Percentiles rank a stretch among this genome's conserved stretches.
phyloP scores from a whole-genome alignment of 2,888 invertebrate species.

The Heteromyza rotundicornis region DNA sequence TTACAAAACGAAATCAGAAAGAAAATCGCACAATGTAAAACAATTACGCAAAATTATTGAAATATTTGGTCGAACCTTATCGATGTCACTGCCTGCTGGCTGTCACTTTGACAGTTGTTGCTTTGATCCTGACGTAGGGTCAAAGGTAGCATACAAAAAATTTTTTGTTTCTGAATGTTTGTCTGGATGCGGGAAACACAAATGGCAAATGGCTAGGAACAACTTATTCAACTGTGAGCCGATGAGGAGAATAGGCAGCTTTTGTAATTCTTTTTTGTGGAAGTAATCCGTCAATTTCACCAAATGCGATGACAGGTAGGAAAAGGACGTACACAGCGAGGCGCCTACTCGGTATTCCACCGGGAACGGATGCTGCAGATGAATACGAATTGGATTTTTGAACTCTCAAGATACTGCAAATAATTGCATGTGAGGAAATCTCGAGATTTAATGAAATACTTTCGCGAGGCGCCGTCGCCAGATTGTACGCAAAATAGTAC shows the following conservation, averaged over 20 bases:
- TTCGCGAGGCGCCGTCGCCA: background rate
- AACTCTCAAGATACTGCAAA: too few species aligned
- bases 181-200: too few species aligned
- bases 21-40: background rate
- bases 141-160: too few species aligned
- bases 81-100: background rate
- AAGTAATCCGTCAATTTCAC: slow-evolving; percentile 22
- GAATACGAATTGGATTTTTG: too few species aligned
- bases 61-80: slow-evolving; percentile 14
- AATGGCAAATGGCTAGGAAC: too few species aligned
- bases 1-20: too few species aligned
- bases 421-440: too few species aligned
- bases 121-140: too few species aligned
- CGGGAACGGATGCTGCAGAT: background rate
- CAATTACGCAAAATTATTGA: slow-evolving; percentile 25
- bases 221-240: too few species aligned
- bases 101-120: background rate
- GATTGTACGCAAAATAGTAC: too few species aligned
- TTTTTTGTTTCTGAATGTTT: too few species aligned
- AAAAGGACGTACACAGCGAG: slow-evolving; percentile 26
- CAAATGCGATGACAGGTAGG: slow-evolving; percentile 26
- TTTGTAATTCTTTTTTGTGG: background rate
- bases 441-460: too few species aligned
- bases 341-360: slow-evolving; percentile 19
- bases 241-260: background rate